Conservation (phyloP, 2,113 vertebrate species). For the Monopterus albus region DNA sequence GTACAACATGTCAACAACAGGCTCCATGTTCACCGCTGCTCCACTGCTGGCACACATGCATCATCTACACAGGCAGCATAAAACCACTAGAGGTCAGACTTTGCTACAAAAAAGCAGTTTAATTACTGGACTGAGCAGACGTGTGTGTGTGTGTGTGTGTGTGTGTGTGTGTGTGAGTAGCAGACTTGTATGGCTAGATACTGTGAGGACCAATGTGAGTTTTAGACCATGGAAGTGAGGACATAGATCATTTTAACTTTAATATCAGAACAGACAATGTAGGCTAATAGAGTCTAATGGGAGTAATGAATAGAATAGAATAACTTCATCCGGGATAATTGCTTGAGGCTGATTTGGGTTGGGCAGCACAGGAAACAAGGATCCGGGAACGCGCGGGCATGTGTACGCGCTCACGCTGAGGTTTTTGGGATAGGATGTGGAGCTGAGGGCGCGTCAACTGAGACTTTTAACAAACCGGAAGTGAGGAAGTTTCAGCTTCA, state of each 20-base stretch:
- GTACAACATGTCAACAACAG: background rate
- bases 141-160: constrained; percentile 7
- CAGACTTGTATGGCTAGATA: too few relatives aligned
- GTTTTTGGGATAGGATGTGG: constrained; percentile 61
- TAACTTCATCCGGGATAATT: constrained; percentile 41
- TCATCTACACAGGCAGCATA: background rate
- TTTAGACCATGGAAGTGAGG: too few relatives aligned
- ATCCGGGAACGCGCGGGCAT: constrained; percentile 54
- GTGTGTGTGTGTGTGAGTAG: too few relatives aligned
- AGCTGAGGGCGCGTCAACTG: constrained; percentile 9
- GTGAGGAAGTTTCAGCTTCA: background rate
- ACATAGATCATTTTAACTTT: background rate
- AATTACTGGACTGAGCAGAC: background rate
- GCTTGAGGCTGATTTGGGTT: constrained; percentile 45
- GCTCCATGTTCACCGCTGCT: too few relatives aligned
- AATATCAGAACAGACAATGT: background rate
- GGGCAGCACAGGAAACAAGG: constrained; percentile 67
- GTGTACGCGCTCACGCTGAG: constrained; percentile 55
- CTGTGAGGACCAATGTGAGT: too few relatives aligned
- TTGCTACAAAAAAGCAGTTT: constrained; percentile 2
- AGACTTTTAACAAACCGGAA: constrained; percentile 7
- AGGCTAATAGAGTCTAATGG: background rate
- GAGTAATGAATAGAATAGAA: constrained; percentile 35
- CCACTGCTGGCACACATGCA: too few relatives aligned
- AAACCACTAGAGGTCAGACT: constrained; percentile 41